Evolutionary conservation across 1,140 invertebrate genomes (phyloP).

Genomic region (Sesamia nonagrioides): DNA sequence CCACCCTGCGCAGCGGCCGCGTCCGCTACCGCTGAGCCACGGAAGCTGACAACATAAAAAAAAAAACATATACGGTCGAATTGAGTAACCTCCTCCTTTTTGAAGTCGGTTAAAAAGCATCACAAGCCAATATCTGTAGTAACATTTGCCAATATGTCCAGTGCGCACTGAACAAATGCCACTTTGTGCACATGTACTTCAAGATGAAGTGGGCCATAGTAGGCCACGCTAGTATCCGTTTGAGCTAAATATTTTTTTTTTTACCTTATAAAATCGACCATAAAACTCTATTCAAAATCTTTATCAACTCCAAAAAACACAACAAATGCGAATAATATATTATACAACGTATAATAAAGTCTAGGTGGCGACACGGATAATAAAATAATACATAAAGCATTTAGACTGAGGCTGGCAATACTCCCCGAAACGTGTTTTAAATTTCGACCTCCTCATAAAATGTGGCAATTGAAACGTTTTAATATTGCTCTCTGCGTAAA

Average conservation of each 20-base stretch:
- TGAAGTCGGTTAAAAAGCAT: too few species aligned
- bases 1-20: too few species aligned
- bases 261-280: not conserved
- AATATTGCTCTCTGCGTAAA: conserved; percentile 44
- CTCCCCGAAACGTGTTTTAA: conserved; percentile 45
- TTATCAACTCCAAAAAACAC: conserved; percentile 11
- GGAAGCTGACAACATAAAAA: too few species aligned
- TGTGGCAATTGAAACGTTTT: conserved; percentile 47
- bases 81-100: too few species aligned
- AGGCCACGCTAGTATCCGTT: too few species aligned
- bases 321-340: conserved; percentile 49
- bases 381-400: conserved; percentile 58
- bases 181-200: not conserved
- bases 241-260: not conserved
- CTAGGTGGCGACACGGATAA: conserved; percentile 45
- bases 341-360: conserved; percentile 46
- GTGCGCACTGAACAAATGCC: too few species aligned
- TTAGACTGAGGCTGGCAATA: conserved; percentile 43
- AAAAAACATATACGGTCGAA: too few species aligned
- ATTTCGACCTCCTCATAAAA: conserved; percentile 47
- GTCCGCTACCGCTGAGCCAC: too few species aligned
- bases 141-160: too few species aligned
- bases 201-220: not conserved
- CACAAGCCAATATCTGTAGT: too few species aligned
- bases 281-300: conserved; percentile 25